Base-by-base conservation (phyloP, 2,888 invertebrate species). In the Byasa hedistus region DNA sequence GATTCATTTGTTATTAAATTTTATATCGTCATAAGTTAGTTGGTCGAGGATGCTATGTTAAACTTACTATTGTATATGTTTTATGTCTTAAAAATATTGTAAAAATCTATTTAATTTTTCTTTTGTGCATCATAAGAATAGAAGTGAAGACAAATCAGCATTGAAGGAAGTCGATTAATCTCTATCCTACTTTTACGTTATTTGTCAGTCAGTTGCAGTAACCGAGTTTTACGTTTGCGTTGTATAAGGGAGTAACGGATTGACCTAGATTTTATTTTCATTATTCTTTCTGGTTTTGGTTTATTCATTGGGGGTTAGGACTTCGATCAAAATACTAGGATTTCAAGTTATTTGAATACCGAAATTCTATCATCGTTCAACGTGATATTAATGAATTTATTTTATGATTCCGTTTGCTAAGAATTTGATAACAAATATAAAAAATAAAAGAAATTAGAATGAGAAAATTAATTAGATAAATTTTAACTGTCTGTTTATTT, bases 201-300 rank as follows among this genome's bases (percentile, higher is more conserved):
- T 66, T 66, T 62, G 57, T 58, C 62, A 66, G 61, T 66, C 58
- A 55, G 58, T 58, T 66, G 58, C 58, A 62, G 66, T 66, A 62
- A 62, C 62, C 48, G 48, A 62, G 57, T 66, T 59, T 62, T 66
- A 62, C 55, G 62, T 66, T 61, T 66, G 62, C 15, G 39, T 62
- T 57, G 58, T 39, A 57, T 61, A 66, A 61, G 57, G 61, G 57
- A 58, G 27, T 48, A 48, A 59, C 55, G 62, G 36, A 59, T 66
- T 66, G 62, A 66, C 66, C 66, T 32, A 66, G 62, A 39, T 61
- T 24, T 60, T 57, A n/a, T 48, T 48, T 65, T 61, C 62, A 66
- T 58, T 48, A 55, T 54, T 55, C 62, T 62, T 39, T 62, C 61
- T 23, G 48, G 21, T 66, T 66, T 66, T 36, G 54, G 58, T 54